Evolutionary conservation across 2,113 vertebrate genomes (phyloP).

Genomic region (Globicephala melas): DNA sequence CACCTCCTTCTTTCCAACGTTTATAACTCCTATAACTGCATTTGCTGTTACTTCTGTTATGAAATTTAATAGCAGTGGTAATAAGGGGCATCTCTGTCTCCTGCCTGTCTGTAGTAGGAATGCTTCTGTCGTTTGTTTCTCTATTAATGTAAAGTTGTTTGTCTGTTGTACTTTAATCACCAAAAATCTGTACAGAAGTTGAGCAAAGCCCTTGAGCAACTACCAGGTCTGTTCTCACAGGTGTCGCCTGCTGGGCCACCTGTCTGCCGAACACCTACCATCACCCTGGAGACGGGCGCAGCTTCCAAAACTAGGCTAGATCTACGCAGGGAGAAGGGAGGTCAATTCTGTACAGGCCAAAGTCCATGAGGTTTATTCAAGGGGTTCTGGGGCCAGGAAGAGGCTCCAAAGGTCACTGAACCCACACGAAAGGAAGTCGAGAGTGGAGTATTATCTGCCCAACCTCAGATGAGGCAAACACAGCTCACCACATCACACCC

Average conservation of each 20-base stretch:
- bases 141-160: not conserved
- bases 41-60: not conserved
- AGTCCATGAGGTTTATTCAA: not conserved
- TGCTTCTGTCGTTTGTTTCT: not conserved
- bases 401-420: not conserved
- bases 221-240: not conserved
- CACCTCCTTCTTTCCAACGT: not conserved
- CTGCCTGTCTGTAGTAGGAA: not conserved
- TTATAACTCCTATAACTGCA: not conserved
- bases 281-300: not conserved
- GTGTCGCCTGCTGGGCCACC: not conserved
- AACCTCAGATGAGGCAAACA: not conserved
- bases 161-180: not conserved
- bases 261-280: not conserved
- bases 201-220: not conserved
- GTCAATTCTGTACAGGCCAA: not conserved
- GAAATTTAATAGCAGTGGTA: not conserved
- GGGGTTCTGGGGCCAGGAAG: not conserved
- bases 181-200: not conserved
- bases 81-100: not conserved
- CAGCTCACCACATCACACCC: not conserved
- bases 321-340: not conserved
- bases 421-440: not conserved
- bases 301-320: not conserved
- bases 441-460: not conserved